Evolutionary conservation across 1,140 invertebrate species (phyloP).

Genomic region (Drosophila bocqueti): DNA sequence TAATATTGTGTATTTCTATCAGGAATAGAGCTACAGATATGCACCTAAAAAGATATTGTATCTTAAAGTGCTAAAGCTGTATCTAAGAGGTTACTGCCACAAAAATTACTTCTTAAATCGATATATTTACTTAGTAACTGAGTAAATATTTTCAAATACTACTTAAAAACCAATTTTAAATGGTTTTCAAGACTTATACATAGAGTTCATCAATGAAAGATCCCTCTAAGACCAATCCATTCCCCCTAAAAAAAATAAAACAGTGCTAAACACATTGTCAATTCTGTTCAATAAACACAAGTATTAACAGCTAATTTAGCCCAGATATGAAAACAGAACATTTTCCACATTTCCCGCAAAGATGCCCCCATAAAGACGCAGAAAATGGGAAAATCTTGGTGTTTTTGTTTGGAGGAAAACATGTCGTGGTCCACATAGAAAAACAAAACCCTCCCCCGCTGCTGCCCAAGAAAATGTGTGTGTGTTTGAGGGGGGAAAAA

Average conservation of each 20-base stretch:
- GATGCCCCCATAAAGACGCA: constrained; percentile 34
- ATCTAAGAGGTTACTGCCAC: neutral
- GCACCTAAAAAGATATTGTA: neutral
- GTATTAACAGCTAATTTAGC: constrained; percentile 43
- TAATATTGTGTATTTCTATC: neutral
- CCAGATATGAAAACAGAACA: constrained; percentile 3
- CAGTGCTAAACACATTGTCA: constrained; percentile 22
- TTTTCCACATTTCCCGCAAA: constrained; percentile 35
- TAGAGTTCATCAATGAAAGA: neutral
- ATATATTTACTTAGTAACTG: neutral
- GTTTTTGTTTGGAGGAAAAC: constrained; percentile 59
- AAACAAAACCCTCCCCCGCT: constrained; percentile 39
- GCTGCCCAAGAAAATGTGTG: constrained; percentile 16
- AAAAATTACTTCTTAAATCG: fast-evolving
- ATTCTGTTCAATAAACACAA: constrained; percentile 27
- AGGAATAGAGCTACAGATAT: neutral
- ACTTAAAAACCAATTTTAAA: too few relatives aligned
- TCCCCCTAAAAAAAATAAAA: neutral
- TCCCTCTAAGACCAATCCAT: neutral
- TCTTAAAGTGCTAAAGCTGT: neutral
- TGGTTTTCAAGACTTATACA: neutral
- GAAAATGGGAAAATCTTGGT: constrained; percentile 41
- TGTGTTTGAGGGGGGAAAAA: constrained; percentile 18
- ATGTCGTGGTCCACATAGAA: constrained; percentile 53
- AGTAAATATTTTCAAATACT: neutral